phyloP scores from a whole-genome alignment of 2,797 vertebrate species.

The Labroides dimidiatus region DNA sequence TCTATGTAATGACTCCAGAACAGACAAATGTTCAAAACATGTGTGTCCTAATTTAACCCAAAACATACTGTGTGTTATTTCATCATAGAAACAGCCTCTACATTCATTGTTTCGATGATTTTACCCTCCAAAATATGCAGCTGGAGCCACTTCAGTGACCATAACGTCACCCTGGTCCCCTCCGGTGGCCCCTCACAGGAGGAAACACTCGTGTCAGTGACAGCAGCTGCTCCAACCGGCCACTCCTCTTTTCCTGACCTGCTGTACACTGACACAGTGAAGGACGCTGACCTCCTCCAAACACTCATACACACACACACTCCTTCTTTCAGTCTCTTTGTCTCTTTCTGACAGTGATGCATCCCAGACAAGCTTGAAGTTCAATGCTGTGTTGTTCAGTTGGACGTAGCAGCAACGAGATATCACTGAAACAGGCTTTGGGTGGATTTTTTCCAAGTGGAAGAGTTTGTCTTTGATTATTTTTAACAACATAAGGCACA shows the following conservation, averaged over 20 bases:
- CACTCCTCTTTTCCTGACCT: slow-evolving; percentile 50
- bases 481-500: too few relatives aligned
- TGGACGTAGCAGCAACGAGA: not conserved
- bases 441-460: too few relatives aligned
- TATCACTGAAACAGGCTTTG: too few relatives aligned
- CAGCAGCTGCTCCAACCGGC: slow-evolving; percentile 52
- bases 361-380: slow-evolving; percentile 43
- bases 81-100: too few relatives aligned
- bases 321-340: slow-evolving; percentile 37
- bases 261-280: slow-evolving; percentile 18
- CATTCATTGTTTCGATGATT: not conserved
- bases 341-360: slow-evolving; percentile 36
- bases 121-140: not conserved
- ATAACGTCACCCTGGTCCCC: not conserved
- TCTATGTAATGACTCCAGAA: not conserved
- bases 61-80: not conserved
- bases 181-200: slow-evolving; percentile 5
- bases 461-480: too few relatives aligned
- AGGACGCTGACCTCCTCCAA: slow-evolving; percentile 38
- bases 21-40: not conserved
- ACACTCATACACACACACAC: slow-evolving; percentile 10
- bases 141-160: not conserved
- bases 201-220: slow-evolving; percentile 18
- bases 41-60: not conserved
- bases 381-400: slow-evolving; percentile 16